These are phyloP conservation scores for Luperina testacea DNA, from an alignment of 2,888 invertebrate species.

Conservation along the genomic window DNA sequence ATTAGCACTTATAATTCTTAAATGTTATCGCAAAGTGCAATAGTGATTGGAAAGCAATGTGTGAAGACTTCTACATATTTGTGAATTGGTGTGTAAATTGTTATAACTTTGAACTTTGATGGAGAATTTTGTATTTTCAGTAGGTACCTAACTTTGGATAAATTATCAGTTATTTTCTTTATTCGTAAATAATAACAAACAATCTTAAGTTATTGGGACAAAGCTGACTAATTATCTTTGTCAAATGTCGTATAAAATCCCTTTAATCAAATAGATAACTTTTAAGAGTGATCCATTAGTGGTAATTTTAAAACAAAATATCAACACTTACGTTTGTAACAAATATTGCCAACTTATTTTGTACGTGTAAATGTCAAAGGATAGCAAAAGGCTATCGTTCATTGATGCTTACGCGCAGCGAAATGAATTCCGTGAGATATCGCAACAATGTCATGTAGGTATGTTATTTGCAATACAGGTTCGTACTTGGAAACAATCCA, in stretches of 20 bases:
- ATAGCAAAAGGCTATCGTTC: slow-evolving; percentile 26
- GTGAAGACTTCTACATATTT: not conserved
- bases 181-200: not conserved
- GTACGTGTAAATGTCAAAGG: slow-evolving; percentile 25
- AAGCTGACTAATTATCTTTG: not conserved
- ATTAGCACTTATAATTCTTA: slow-evolving; percentile 20
- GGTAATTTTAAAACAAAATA: slow-evolving; percentile 12
- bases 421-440: slow-evolving; percentile 27
- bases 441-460: slow-evolving; percentile 7
- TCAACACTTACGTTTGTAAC: not conserved
- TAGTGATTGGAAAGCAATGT: slow-evolving; percentile 16
- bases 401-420: slow-evolving; percentile 15
- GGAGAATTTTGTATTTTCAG: not conserved
- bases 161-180: not conserved
- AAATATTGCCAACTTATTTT: slow-evolving; percentile 17
- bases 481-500: not conserved
- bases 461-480: slow-evolving; percentile 11
- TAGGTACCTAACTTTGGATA: not conserved
- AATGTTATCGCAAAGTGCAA: slow-evolving; percentile 29
- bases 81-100: not conserved
- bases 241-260: not conserved
- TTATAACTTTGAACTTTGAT: not conserved
- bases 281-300: slow-evolving; percentile 1
- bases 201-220: not conserved
- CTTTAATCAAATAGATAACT: not conserved